These are phyloP conservation scores for Luscinia megarhynchos DNA, from an alignment of 2,797 vertebrate species.

Conservation along the genomic window DNA sequence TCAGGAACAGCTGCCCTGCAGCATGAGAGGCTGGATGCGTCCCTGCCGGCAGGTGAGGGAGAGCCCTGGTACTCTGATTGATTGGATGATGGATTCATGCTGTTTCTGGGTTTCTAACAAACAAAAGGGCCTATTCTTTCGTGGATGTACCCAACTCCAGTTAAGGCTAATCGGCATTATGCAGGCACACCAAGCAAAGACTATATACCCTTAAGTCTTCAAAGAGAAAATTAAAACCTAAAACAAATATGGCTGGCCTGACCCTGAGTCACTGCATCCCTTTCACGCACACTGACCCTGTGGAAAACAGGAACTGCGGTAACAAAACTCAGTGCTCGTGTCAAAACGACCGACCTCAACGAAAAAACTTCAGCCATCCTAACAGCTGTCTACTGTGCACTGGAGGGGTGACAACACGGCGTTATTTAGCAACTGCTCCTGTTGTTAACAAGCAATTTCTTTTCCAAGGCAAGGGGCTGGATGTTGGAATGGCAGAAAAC, in stretches of 20 bases:
- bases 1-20: not conserved
- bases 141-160: slow-evolving; percentile 66
- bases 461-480: not conserved
- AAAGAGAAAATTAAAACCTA: slow-evolving; percentile 72
- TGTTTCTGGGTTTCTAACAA: slow-evolving; percentile 65
- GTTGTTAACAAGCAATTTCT: not conserved
- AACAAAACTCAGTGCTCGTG: slow-evolving; percentile 44
- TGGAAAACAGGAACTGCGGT: slow-evolving; percentile 58
- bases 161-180: slow-evolving; percentile 72
- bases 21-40: slow-evolving; percentile 32
- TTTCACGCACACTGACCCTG: slow-evolving; percentile 55
- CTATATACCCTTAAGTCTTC: slow-evolving; percentile 68
- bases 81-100: slow-evolving; percentile 72
- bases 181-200: slow-evolving; percentile 57
- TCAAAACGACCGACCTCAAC: slow-evolving; percentile 50
- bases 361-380: slow-evolving; percentile 20
- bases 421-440: slow-evolving; percentile 32
- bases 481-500: slow-evolving; percentile 4
- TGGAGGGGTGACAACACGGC: slow-evolving; percentile 28
- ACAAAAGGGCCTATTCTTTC: slow-evolving; percentile 72
- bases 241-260: slow-evolving; percentile 72
- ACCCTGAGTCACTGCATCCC: slow-evolving; percentile 69
- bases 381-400: slow-evolving; percentile 13
- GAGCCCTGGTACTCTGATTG: slow-evolving; percentile 65
- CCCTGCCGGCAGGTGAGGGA: slow-evolving; percentile 51